Evolutionary conservation across 2,113 vertebrate genomes (phyloP).

Genomic region (Cyprichromis sp.): DNA sequence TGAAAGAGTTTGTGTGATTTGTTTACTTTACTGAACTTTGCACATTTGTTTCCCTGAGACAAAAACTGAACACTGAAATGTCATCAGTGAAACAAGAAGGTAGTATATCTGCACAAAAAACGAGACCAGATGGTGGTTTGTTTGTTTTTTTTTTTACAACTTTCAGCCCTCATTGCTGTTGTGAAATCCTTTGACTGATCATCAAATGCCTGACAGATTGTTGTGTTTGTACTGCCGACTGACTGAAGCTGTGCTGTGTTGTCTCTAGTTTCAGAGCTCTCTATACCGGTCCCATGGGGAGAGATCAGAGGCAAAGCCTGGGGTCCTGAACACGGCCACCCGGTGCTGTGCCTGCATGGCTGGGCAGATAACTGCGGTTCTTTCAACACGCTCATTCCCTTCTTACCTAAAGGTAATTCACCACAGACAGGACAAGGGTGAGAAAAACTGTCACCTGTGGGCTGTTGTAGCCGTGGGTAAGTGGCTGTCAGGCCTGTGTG

Average conservation of each 20-base stretch:
- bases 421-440: not conserved
- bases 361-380: constrained; percentile 77
- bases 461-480: not conserved
- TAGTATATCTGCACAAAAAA: not conserved
- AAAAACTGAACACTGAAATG: not conserved
- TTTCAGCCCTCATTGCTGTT: not conserved
- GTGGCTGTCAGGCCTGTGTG: not conserved
- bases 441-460: not conserved
- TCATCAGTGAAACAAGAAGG: not conserved
- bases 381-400: constrained; percentile 74
- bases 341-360: constrained; percentile 75
- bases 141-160: not conserved
- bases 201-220: not conserved
- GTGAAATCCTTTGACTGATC: not conserved
- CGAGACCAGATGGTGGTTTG: accelerated
- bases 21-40: not conserved
- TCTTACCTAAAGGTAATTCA: constrained; percentile 65
- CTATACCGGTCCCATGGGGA: constrained; percentile 69
- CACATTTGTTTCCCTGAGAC: not conserved
- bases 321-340: constrained; percentile 63
- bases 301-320: constrained; percentile 70
- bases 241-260: not conserved
- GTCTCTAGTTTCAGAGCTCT: constrained; percentile 62
- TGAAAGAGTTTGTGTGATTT: not conserved
- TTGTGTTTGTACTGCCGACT: not conserved